These are phyloP conservation scores for Lepidocolaptes lacrymiger DNA, from an alignment of 2,797 vertebrate species.

Conservation along the genomic window DNA sequence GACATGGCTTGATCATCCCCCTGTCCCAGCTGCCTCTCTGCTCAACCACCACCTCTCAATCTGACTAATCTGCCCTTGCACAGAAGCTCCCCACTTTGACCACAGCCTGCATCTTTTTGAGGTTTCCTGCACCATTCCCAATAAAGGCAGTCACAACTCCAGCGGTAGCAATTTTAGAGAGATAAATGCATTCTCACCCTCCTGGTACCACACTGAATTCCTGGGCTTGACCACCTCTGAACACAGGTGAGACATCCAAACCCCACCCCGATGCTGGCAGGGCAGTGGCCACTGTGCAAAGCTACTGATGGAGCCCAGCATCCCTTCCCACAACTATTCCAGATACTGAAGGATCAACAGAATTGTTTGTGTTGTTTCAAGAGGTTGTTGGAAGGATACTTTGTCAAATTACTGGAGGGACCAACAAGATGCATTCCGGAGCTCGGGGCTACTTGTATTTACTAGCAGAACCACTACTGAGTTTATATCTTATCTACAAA, in stretches of 20 bases:
- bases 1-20: background rate
- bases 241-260: background rate
- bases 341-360: background rate
- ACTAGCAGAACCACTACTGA: background rate
- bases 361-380: background rate
- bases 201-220: background rate
- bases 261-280: accelerated
- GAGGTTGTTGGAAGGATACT: background rate
- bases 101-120: background rate
- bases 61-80: background rate
- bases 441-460: constrained; percentile 40
- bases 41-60: background rate
- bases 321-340: background rate
- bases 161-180: background rate
- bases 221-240: background rate
- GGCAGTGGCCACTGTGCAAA: background rate
- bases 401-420: constrained; percentile 30
- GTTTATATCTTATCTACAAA: constrained; percentile 38
- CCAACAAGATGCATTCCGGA: background rate
- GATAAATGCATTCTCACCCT: background rate
- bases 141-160: background rate
- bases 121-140: background rate
- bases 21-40: background rate
- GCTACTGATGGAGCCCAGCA: background rate
- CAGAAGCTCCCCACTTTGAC: background rate